Conservation (phyloP, 2,113 vertebrate species). For the Perca schrenkii region DNA sequence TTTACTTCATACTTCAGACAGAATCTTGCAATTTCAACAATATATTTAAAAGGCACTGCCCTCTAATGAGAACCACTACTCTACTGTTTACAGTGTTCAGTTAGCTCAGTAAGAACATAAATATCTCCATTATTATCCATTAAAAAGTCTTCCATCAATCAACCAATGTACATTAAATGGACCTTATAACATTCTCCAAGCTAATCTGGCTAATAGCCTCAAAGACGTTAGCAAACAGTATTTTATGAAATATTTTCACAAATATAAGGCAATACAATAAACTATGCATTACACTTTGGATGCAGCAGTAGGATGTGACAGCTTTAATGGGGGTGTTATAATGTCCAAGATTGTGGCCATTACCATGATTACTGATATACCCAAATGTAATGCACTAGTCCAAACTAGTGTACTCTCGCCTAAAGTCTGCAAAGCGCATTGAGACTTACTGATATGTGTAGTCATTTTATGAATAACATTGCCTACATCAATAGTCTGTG, state of each 20-base stretch:
- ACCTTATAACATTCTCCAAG: constrained; percentile 16
- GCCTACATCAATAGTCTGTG: background rate
- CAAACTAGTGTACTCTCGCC: background rate
- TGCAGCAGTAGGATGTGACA: constrained; percentile 15
- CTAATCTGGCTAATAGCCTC: constrained; percentile 48
- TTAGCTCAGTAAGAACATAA: constrained; percentile 31
- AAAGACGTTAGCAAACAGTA: constrained; percentile 33
- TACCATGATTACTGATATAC: constrained; percentile 34
- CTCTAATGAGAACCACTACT: constrained; percentile 18
- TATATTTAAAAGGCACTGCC: constrained; percentile 24
- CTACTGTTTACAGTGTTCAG: background rate
- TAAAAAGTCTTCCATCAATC: constrained; percentile 46
- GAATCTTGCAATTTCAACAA: constrained; percentile 33
- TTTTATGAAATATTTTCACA: constrained; percentile 35
- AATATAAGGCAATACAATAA: constrained; percentile 38
- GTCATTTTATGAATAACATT: background rate
- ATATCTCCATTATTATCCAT: constrained; percentile 59
- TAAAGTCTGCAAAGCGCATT: constrained; percentile 4
- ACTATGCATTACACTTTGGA: background rate
- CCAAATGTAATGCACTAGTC: constrained; percentile 11
- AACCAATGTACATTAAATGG: constrained; percentile 24
- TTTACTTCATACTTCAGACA: constrained; percentile 39
- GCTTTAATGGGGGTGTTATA: constrained; percentile 33
- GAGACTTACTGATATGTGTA: background rate
- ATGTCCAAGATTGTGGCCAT: constrained; percentile 30